Evolutionary conservation across 2,888 invertebrate genomes (phyloP), one percentile per base, ranked within the genome.

Genomic region (Campoplex capitator): DNA sequence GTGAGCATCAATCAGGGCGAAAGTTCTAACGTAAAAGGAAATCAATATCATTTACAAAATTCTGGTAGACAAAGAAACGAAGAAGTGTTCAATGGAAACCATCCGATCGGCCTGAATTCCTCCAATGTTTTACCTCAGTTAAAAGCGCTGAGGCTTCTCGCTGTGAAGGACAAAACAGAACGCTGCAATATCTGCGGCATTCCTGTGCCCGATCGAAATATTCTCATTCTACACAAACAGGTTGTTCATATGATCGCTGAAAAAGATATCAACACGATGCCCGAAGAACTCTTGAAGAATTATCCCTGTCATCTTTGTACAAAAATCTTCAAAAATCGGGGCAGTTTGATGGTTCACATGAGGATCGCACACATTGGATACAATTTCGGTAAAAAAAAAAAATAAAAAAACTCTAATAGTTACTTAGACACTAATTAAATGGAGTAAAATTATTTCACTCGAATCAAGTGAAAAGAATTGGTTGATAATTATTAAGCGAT

Each of bases 241-340:
- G 93, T 98, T 79, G 96, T 97, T 75, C 98, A 94, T 81, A 91
- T 90, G 90, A 90, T 89, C 67, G 90, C 89, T 48, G 91, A 92
- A 71, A 92, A 92, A 58, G 90, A 92, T 74, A 73, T 86, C 2
- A 91, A 87, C 51, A 77, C 87, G 51, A 87, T 91, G 74, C 91
- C 94, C 4, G 93, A 94, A 67, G 94, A 94, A 83, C 92, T 94
- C 2, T 89, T 92, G 87, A 95, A 95, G 42, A 95, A 95, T 90
- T 96, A 96, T 91, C 95, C 96, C 84, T 98, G 98, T 92, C 97
- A 97, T 92, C 95, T 97, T 83, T 98, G 98, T 92, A 95, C 97
- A 0, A 97, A 97, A 94, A 95, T 96, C 84, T 98, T 98, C 91
- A 97, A 97, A 94, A 97, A 97, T 97, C 95, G 97, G 89, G 98